Evolutionary conservation across 2,888 invertebrate species (phyloP).

Genomic region (Amphimallon solstitiale): DNA sequence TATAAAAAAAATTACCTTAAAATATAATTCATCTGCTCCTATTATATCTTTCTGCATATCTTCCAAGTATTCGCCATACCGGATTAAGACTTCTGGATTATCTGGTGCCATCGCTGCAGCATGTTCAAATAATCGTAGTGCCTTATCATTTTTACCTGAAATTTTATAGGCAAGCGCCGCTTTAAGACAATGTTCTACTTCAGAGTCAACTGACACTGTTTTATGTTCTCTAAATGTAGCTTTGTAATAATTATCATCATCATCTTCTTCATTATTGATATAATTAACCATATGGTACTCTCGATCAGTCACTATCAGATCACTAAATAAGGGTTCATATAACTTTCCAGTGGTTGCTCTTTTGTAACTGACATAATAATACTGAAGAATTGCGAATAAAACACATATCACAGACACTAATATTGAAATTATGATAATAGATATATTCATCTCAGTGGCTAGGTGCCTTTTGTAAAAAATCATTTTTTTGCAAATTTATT

Average conservation of each 20-base stretch:
- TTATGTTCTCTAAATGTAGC: constrained; percentile 19
- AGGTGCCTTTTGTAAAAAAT: not conserved
- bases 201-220: constrained; percentile 65
- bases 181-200: constrained; percentile 86
- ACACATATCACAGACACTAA: constrained; percentile 60
- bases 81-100: constrained; percentile 91
- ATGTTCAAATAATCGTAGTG: constrained; percentile 87
- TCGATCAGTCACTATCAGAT: constrained; percentile 57
- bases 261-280: constrained; percentile 33
- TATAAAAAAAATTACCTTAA: constrained; percentile 66
- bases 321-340: constrained; percentile 58
- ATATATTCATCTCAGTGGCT: constrained; percentile 45
- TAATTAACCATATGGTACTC: constrained; percentile 48
- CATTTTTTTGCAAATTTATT: not conserved
- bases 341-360: constrained; percentile 51
- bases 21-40: constrained; percentile 90
- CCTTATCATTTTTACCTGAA: constrained; percentile 85
- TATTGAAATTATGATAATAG: constrained; percentile 54
- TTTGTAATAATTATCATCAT: constrained; percentile 42
- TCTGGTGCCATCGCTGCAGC: constrained; percentile 90
- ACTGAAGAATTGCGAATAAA: constrained; percentile 58
- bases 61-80: constrained; percentile 94
- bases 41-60: constrained; percentile 85
- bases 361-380: constrained; percentile 56
- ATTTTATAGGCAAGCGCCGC: constrained; percentile 87